These are phyloP conservation scores for Cerceris rybyensis DNA, from an alignment of 2,888 invertebrate species.

Conservation along the genomic window DNA sequence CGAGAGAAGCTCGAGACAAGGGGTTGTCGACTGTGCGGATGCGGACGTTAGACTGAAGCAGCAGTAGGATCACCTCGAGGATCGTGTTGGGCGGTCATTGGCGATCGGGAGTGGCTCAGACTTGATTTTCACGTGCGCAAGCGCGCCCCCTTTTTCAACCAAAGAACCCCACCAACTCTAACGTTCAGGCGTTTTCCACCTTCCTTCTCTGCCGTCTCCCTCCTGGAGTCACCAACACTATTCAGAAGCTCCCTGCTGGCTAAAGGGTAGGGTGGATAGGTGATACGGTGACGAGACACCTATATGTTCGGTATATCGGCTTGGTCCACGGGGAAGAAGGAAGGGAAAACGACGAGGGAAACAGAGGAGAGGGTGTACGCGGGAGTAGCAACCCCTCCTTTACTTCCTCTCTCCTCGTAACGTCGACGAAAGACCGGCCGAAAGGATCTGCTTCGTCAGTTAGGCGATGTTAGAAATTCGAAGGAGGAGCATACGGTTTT, in stretches of 20 bases:
- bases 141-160: slow-evolving; percentile 61
- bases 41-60: slow-evolving; percentile 80
- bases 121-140: slow-evolving; percentile 53
- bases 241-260: slow-evolving; percentile 58
- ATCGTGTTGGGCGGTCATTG: slow-evolving; percentile 70
- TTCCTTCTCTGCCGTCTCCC: slow-evolving; percentile 33
- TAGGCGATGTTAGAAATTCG: slow-evolving; percentile 33
- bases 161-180: slow-evolving; percentile 53
- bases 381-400: slow-evolving; percentile 30
- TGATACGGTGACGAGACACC: slow-evolving; percentile 70
- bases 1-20: slow-evolving; percentile 58
- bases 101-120: slow-evolving; percentile 71
- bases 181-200: slow-evolving; percentile 49
- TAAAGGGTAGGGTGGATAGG: slow-evolving; percentile 64
- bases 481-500: slow-evolving; percentile 8
- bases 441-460: slow-evolving; percentile 44
- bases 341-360: slow-evolving; percentile 39
- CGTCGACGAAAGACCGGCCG: slow-evolving; percentile 51
- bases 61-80: slow-evolving; percentile 69
- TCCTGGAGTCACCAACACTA: slow-evolving; percentile 59
- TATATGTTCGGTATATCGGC: slow-evolving; percentile 67
- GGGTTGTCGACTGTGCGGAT: slow-evolving; percentile 77
- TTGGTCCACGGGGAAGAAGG: slow-evolving; percentile 54
- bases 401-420: slow-evolving; percentile 38
- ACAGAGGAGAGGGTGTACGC: slow-evolving; percentile 47